Evolutionary conservation across 2,888 invertebrate genomes (phyloP).

Genomic region (Tipula confusa): DNA sequence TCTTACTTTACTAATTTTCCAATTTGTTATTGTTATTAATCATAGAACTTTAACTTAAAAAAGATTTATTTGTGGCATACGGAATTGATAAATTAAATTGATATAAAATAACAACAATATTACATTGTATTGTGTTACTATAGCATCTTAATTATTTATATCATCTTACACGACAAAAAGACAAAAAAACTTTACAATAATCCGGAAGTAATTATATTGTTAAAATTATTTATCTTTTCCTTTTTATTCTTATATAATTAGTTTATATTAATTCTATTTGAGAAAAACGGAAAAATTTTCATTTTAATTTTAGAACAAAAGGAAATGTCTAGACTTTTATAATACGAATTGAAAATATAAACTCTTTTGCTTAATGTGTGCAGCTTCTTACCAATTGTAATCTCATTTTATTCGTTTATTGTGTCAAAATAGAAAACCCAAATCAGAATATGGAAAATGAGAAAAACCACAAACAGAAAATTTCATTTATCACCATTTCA

Average conservation of each 20-base stretch:
- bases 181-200: not conserved
- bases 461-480: not conserved
- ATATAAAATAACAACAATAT: not conserved
- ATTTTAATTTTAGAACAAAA: not conserved
- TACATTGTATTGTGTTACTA: not conserved
- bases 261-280: not conserved
- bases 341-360: not conserved
- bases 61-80: too few species aligned
- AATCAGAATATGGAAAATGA: not conserved
- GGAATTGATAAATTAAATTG: not conserved
- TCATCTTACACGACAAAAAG: not conserved
- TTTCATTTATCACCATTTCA: not conserved
- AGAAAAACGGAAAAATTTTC: not conserved
- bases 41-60: too few species aligned
- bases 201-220: not conserved
- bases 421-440: not conserved
- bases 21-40: too few species aligned
- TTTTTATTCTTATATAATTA: not conserved
- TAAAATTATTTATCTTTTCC: slow-evolving; percentile 12
- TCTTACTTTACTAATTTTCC: too few species aligned
- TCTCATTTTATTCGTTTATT: not conserved
- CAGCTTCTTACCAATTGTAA: not conserved
- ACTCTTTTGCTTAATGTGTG: not conserved
- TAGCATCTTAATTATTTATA: not conserved
- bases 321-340: not conserved